These are phyloP conservation scores for Melanostigma gelatinosum DNA, from an alignment of 2,113 vertebrate species.

Conservation along the genomic window DNA sequence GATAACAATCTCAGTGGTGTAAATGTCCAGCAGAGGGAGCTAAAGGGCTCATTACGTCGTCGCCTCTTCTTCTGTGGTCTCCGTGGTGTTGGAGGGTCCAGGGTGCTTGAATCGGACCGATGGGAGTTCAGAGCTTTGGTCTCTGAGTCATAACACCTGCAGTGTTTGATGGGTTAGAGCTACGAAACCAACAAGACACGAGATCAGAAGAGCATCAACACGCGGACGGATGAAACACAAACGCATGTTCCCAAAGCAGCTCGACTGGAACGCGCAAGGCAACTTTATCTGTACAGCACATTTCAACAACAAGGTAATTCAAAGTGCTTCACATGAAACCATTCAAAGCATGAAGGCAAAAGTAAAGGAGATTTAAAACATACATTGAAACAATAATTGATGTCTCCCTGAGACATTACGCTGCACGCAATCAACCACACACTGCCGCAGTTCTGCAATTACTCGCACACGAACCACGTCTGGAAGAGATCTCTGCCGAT, in stretches of 20 bases:
- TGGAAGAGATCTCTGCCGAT: no score
- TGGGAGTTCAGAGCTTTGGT: neutral
- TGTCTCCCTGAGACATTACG: no score
- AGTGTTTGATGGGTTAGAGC: neutral
- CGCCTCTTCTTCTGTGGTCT: neutral
- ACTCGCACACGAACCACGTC: no score
- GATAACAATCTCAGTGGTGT: neutral
- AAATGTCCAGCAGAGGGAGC: conserved; percentile 30
- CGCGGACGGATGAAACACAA: neutral
- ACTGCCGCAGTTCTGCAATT: no score
- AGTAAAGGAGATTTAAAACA: no score
- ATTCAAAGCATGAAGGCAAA: no score
- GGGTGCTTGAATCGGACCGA: neutral
- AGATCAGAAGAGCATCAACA: neutral
- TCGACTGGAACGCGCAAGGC: neutral
- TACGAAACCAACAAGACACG: neutral
- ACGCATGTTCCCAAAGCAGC: neutral
- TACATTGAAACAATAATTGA: no score
- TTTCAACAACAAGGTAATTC: no score
- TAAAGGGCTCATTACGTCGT: neutral
- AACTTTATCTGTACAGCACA: no score
- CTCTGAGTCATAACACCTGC: neutral
- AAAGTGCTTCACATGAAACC: no score
- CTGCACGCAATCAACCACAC: no score
- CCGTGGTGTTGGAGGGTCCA: neutral